Evolutionary conservation across 1,140 invertebrate genomes (phyloP), one percentile per base, ranked within the genome.

Genomic region (Conus ventricosus): DNA sequence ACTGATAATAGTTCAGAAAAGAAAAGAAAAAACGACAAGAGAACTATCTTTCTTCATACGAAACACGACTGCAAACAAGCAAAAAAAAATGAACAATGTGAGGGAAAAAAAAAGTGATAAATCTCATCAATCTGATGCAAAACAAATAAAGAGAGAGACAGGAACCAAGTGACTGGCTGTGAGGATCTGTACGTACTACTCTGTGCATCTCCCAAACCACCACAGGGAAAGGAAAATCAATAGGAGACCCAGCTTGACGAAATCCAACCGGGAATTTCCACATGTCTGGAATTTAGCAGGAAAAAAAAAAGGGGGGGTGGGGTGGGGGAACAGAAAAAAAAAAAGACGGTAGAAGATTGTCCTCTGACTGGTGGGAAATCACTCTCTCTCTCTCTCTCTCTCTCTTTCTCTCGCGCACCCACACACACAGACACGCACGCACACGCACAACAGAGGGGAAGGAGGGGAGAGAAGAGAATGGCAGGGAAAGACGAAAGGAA

Each of bases 401-500:
- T 13, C 10, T 63, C 60, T 63, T 4, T 63, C 4, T 0, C 17
- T 1, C 60, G 60, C 60, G 10, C 60, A 63, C 60, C 0, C 60
- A 63, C 39, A 39, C 39, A 39, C 39, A 39, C 39, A 20, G 1
- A 63, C 60, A 63, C 60, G 4, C 60, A 63, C 60, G 4, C 60
- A 63, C 60, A 63, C 0, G 60, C 10, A 63, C 1, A 63, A 63
- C 11, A 63, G 60, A 63, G 60, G 17, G 60, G 17, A 20, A 63
- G 60, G n/a, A 4, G 15, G 39, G 6, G 60, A 87, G 39, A 87
- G 85, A 76, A 76, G 39, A 87, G 67, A 87, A 17, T 76, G 85
- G 51, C n/a, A 87, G 71, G 76, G 39, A 87, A 67, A 87, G 39
- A 87, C 25, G 76, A 17, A 87, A 67, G 76, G 25, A 71, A 67